A percentile compares a stretch with the other conserved stretches of the same genome.
phyloP scores from a whole-genome alignment of 2,888 invertebrate species.

The Gerris lacustris region DNA sequence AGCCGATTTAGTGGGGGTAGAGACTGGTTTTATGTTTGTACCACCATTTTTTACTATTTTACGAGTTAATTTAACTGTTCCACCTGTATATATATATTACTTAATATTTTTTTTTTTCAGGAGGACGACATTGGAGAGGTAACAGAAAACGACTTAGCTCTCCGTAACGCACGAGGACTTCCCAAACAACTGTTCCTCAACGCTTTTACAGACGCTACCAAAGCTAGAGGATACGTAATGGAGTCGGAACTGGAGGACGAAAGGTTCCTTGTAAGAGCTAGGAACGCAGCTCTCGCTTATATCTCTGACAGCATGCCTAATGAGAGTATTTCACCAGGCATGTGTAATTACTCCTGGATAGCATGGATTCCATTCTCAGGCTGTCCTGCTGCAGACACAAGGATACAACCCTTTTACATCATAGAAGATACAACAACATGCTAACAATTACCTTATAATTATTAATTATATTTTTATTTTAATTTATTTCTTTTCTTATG shows the following conservation, averaged over 20 bases:
- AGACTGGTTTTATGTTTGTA: too few species aligned
- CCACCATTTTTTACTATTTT: too few species aligned
- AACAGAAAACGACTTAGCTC: neutral
- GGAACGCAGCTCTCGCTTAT: neutral
- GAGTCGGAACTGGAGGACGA: constrained; percentile 1
- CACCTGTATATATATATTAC: too few species aligned
- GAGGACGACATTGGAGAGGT: neutral
- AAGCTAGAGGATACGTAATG: neutral
- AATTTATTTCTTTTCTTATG: too few species aligned
- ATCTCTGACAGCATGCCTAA: constrained; percentile 1
- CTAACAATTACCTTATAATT: neutral
- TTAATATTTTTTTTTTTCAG: too few species aligned
- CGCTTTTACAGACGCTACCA: neutral
- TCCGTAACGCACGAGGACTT: neutral
- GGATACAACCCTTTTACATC: neutral
- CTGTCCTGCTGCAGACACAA: neutral
- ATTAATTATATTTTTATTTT: too few species aligned
- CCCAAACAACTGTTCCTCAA: neutral
- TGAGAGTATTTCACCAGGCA: neutral
- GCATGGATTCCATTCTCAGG: constrained; percentile 3
- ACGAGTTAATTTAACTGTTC: too few species aligned
- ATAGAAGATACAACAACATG: neutral
- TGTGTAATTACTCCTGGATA: neutral
- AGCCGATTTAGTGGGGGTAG: too few species aligned
- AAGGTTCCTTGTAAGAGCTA: neutral